phyloP scores from a whole-genome alignment of 2,797 vertebrate species.

The Intellagama lesueurii region DNA sequence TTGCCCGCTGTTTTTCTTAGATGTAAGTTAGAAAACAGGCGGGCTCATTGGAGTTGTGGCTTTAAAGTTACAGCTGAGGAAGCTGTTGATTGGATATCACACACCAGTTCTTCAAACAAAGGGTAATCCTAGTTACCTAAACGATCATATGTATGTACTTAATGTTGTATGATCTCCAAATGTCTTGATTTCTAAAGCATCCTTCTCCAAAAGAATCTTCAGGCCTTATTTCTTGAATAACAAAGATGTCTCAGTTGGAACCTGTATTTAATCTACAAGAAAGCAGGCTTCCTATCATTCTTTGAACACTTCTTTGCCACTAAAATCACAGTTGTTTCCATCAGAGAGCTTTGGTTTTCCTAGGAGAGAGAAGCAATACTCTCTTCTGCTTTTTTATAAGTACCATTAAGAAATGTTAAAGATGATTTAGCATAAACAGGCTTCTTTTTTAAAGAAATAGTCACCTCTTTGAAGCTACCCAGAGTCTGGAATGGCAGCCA shows the following conservation, averaged over 20 bases:
- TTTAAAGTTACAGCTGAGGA: too few relatives aligned
- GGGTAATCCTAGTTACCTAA: not conserved
- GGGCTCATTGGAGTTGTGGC: too few relatives aligned
- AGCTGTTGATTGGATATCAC: too few relatives aligned
- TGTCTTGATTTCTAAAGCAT: slow-evolving; percentile 1
- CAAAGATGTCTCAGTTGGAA: not conserved
- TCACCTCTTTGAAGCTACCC: not conserved
- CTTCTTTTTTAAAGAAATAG: not conserved
- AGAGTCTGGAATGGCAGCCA: slow-evolving; percentile 7
- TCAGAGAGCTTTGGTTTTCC: not conserved
- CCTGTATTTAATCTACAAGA: slow-evolving; percentile 7
- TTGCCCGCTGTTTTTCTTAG: too few relatives aligned
- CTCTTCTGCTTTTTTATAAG: slow-evolving; percentile 1
- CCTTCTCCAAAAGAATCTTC: not conserved
- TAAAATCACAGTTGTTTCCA: slow-evolving; percentile 3
- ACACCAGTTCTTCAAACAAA: too few relatives aligned
- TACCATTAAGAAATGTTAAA: slow-evolving; percentile 29
- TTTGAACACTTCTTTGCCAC: slow-evolving; percentile 11
- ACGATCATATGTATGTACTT: not conserved
- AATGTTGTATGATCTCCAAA: not conserved
- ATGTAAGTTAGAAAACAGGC: too few relatives aligned
- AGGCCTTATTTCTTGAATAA: not conserved
- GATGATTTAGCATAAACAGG: slow-evolving; percentile 21
- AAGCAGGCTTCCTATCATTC: not conserved
- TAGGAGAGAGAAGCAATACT: not conserved